phyloP scores from a whole-genome alignment of 2,888 invertebrate species.

The Calliopum simillimum region DNA sequence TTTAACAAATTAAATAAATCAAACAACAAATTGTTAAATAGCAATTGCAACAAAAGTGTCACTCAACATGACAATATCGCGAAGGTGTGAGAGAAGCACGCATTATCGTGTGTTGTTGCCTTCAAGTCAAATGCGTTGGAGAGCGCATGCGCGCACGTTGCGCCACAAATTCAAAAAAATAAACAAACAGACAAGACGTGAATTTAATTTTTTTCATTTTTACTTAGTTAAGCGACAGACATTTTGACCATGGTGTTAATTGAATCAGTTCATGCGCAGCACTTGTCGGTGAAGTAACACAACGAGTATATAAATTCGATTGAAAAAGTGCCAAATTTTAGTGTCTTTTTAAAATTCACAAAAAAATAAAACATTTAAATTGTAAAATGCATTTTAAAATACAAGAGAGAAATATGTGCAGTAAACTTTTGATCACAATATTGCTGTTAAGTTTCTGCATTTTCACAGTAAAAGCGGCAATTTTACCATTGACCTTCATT shows the following conservation, averaged over 20 bases:
- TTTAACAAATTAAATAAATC: too few species aligned
- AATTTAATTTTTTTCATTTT: background rate
- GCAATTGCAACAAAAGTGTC: too few species aligned
- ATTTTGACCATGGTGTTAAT: background rate
- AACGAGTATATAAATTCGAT: background rate
- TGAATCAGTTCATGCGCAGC: slow-evolving; percentile 21
- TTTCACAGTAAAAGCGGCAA: background rate
- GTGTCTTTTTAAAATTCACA: background rate
- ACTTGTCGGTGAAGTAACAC: slow-evolving; percentile 12
- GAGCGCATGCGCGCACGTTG: too few species aligned
- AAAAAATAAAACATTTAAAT: background rate
- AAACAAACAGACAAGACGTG: too few species aligned
- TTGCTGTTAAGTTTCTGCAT: background rate
- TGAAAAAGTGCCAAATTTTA: background rate
- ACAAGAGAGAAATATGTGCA: background rate
- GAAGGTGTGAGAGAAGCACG: too few species aligned
- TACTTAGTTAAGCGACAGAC: background rate
- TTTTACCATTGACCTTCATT: slow-evolving; percentile 15
- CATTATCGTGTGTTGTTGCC: too few species aligned
- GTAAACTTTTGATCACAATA: background rate
- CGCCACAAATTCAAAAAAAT: too few species aligned
- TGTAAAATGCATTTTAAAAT: slow-evolving; percentile 6
- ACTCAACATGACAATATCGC: too few species aligned
- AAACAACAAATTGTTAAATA: too few species aligned
- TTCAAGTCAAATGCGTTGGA: too few species aligned